A percentile compares a stretch with the other conserved stretches of the same genome.
These are phyloP conservation scores for Caenorhabditis briggsae DNA, from an alignment of 1,140 invertebrate genomes.

Conservation along the genomic window DNA sequence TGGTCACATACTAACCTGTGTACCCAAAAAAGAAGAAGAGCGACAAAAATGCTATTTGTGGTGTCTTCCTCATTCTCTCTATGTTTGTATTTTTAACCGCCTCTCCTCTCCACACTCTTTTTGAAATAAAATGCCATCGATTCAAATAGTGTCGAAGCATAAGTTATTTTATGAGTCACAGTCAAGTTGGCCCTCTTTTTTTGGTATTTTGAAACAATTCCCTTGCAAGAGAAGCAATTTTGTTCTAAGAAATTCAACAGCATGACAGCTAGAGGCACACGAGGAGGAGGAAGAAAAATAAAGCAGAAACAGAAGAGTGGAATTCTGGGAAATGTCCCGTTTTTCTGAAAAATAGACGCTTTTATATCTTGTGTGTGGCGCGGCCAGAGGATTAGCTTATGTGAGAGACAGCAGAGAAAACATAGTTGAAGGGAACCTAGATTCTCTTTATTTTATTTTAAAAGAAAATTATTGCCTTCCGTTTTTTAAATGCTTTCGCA, in stretches of 20 bases:
- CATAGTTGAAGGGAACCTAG: neutral
- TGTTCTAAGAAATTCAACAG: neutral
- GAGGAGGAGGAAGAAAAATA: neutral
- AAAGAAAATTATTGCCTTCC: no score
- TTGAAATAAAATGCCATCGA: neutral
- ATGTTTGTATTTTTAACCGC: neutral
- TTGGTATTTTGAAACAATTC: neutral
- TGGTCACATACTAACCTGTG: neutral
- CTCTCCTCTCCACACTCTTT: neutral
- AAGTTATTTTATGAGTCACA: neutral
- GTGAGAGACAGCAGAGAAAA: neutral
- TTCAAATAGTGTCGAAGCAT: neutral
- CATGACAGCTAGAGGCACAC: neutral
- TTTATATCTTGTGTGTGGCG: neutral
- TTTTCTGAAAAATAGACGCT: neutral
- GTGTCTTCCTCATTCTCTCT: neutral
- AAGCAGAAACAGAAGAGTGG: neutral
- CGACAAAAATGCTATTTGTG: neutral
- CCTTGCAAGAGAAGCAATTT: no score
- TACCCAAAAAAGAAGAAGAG: slow-evolving; percentile 24
- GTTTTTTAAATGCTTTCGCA: no score
- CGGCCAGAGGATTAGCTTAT: neutral
- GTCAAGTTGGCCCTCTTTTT: neutral
- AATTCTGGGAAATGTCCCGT: neutral
- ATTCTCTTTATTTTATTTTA: neutral